Evolutionary conservation across 2,113 vertebrate genomes (phyloP), one percentile per base, ranked within the genome.

Genomic region (Gymnobelideus leadbeateri): DNA sequence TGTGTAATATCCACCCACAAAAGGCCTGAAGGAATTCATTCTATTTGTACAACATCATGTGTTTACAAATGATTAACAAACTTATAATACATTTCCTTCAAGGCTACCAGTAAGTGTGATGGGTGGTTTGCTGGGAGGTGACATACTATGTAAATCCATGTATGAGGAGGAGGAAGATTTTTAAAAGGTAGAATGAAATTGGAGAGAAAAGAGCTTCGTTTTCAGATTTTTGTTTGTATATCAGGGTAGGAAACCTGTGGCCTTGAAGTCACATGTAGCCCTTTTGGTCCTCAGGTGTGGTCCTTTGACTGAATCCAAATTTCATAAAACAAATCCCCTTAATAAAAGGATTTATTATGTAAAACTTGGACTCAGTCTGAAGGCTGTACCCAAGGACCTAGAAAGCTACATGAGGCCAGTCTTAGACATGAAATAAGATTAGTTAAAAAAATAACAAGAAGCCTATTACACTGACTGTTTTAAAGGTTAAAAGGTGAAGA

Each of bases 21-120:
- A 43, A 1, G 51, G 51, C 94, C 89, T 24, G 0, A 0, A 94
- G 95, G 94, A 96, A 95, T 95, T 53, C 92, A 23, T 54, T 43
- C 47, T 51, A 28, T 24, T 8, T 23, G 31, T 51, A n/a, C 91
- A 26, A 61, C 68, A 94, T 25, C 31, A 0, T 0, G 8, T 46
- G 54, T 14, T 47, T 28, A 53, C 92, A 21, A 3, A n/a, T 2
- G 19, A 21, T 46, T 90, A 51, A 47, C 89, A 90, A 50, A 90
- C 24, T 90, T 90, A 90, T 12, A 47, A 50, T 50, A 26, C 89
- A 49, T 50, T 10, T 49, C 89, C 24, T 90, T 47, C 16, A 3
- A 28, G 52, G 47, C 8, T 12, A 16, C 57, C 49, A 49, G 0
- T 0, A 3, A 21, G 21, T 11, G 24, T 31, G 1, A 3, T 91